Evolutionary conservation across 2,113 vertebrate genomes (phyloP), one percentile per base, ranked within the genome.

Genomic region (Vulpes ferrilata): DNA sequence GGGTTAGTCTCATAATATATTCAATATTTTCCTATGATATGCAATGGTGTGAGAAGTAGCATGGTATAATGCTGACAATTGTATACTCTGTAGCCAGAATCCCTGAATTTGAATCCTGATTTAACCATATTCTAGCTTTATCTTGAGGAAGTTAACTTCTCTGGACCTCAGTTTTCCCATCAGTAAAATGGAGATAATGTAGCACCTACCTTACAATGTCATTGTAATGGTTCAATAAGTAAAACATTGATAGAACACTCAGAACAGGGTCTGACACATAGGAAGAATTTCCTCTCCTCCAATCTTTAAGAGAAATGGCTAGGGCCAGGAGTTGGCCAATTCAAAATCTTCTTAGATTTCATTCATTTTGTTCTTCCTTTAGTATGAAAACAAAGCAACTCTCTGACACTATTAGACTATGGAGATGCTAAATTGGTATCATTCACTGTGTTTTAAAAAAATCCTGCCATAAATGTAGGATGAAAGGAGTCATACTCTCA

Each of bases 361-460:
- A 82, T 5, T 74, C 35, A 92, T 62, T 79, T 94, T 32, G 67
- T n/a, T 86, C 43, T n/a, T 57, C 48, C 2, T 85, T 67, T 64
- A 79, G 11, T 55, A 88, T 93, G 27, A 76, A 93, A 90, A 62
- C 30, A 88, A 93, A 96, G 15, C 13, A 93, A 53, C 12, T 87
- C 30, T 53, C 53, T 85, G 59, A 93, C 48, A 62, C 27, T 25
- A 9, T 16, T 81, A 88, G 78, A 64, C 35, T 20, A 20, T 4
- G 11, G 17, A 81, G 30, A 30, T 88, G 27, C n/a, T 93, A 95
- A 90, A 88, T 17, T 43, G 19, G 65, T 74, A 55, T 19, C 71
- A 57, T 2, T 64, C 71, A 57, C 2, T 64, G 25, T n/a, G 27
- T 10, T 78, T 81, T 88, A 51, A 57, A 83, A 76, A 76, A 89